phyloP scores from a whole-genome alignment of 2,797 vertebrate species.

The Acipenser ruthenus region DNA sequence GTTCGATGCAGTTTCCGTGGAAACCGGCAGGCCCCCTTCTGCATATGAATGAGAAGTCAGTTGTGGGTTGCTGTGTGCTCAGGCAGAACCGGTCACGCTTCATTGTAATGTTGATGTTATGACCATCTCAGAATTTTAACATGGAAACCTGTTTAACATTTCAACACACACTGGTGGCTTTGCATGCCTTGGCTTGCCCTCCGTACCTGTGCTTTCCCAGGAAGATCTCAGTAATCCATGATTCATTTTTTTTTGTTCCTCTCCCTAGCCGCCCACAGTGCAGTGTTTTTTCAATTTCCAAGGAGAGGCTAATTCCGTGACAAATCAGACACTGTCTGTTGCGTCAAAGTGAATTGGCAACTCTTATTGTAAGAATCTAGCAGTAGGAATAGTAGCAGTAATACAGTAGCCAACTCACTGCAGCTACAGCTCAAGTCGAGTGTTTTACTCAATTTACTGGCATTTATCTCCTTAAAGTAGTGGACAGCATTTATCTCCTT shows the following conservation, averaged over 20 bases:
- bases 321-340: too few species aligned
- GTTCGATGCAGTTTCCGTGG: slow-evolving; percentile 50
- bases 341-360: too few species aligned
- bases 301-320: not conserved
- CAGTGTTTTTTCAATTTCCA: not conserved
- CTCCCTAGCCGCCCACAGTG: slow-evolving; percentile 7
- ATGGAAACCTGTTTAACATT: slow-evolving; percentile 13
- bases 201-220: slow-evolving; percentile 16
- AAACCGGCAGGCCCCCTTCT: slow-evolving; percentile 37
- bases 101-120: slow-evolving; percentile 31
- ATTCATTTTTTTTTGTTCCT: not conserved
- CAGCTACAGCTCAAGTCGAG: too few species aligned
- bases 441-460: slow-evolving; percentile 2
- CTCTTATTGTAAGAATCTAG: too few species aligned
- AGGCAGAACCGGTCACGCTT: slow-evolving; percentile 30
- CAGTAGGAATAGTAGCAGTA: too few species aligned
- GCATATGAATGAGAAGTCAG: slow-evolving; percentile 27
- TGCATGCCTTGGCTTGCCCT: slow-evolving; percentile 19
- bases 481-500: not conserved
- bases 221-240: slow-evolving; percentile 10
- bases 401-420: too few species aligned
- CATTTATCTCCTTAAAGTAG: not conserved
- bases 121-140: slow-evolving; percentile 25
- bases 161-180: slow-evolving; percentile 9
- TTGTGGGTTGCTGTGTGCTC: slow-evolving; percentile 28